Evolutionary conservation across 2,888 invertebrate genomes (phyloP).

Genomic region (Rhogogaster chlorosoma): DNA sequence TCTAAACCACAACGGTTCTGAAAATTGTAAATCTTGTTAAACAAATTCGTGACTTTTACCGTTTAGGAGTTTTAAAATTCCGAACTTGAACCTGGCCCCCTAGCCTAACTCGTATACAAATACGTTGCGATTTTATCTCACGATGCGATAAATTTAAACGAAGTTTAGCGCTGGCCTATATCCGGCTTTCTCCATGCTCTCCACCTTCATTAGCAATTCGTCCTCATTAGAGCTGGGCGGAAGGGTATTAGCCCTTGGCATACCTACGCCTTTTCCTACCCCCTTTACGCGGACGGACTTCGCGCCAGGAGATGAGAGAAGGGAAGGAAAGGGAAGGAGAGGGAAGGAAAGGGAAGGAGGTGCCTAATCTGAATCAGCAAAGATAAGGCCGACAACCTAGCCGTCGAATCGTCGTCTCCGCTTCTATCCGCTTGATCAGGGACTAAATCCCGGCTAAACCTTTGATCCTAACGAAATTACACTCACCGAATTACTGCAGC

Average conservation of each 20-base stretch:
- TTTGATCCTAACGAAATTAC: constrained; percentile 2
- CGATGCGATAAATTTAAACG: neutral
- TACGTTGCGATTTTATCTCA: neutral
- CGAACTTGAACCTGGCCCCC: too few relatives aligned
- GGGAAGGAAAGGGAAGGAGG: constrained; percentile 48
- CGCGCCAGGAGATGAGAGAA: constrained; percentile 28
- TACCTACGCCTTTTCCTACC: neutral
- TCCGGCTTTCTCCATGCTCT: constrained; percentile 10
- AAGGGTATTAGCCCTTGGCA: constrained; percentile 36
- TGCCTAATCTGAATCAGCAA: constrained; percentile 37
- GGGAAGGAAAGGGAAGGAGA: constrained; percentile 51
- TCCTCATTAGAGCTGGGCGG: constrained; percentile 34
- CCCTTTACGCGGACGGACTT: neutral
- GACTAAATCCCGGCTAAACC: constrained; percentile 2
- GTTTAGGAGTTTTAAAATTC: too few relatives aligned
- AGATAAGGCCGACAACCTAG: constrained; percentile 30
- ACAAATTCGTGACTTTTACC: too few relatives aligned
- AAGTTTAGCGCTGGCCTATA: constrained; percentile 1
- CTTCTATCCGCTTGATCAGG: neutral
- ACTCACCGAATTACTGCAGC: neutral
- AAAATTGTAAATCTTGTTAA: too few relatives aligned
- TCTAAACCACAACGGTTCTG: too few relatives aligned
- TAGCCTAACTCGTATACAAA: too few relatives aligned
- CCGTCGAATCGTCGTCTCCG: constrained; percentile 15
- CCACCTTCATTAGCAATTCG: constrained; percentile 41